Evolutionary conservation across 2,113 vertebrate species (phyloP).

Genomic region (Calonectris borealis): DNA sequence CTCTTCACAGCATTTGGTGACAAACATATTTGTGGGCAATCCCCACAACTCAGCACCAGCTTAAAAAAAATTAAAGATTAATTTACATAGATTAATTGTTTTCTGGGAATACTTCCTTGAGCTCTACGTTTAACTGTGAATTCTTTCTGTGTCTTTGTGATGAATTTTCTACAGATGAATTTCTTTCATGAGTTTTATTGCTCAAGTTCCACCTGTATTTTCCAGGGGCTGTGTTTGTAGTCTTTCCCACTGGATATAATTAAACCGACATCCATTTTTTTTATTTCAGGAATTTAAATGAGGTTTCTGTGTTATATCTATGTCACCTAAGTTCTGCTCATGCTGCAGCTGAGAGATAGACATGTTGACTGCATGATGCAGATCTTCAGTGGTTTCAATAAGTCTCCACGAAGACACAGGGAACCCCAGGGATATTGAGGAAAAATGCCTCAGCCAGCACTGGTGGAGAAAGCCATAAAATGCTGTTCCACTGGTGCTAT

Average conservation of each 20-base stretch:
- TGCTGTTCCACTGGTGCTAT: neutral
- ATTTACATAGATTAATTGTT: neutral
- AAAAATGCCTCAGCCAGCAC: neutral
- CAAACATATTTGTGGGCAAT: neutral
- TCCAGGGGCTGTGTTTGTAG: neutral
- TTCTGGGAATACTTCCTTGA: neutral
- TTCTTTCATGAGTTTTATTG: neutral
- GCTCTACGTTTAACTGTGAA: neutral
- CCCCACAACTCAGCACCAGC: neutral
- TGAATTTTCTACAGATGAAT: neutral
- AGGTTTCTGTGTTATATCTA: neutral
- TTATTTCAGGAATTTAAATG: neutral
- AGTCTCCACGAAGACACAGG: neutral
- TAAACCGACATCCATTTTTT: neutral
- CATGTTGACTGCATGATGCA: neutral
- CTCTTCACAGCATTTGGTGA: neutral
- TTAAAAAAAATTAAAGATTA: neutral
- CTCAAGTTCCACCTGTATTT: neutral
- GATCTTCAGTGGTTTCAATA: neutral
- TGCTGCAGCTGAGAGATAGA: neutral
- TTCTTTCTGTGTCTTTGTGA: neutral
- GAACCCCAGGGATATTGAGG: neutral
- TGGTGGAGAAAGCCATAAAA: neutral
- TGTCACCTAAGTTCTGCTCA: neutral
- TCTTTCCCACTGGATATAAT: neutral